phyloP scores from a whole-genome alignment of 2,113 vertebrate species.

The Montifringilla adamsi region DNA sequence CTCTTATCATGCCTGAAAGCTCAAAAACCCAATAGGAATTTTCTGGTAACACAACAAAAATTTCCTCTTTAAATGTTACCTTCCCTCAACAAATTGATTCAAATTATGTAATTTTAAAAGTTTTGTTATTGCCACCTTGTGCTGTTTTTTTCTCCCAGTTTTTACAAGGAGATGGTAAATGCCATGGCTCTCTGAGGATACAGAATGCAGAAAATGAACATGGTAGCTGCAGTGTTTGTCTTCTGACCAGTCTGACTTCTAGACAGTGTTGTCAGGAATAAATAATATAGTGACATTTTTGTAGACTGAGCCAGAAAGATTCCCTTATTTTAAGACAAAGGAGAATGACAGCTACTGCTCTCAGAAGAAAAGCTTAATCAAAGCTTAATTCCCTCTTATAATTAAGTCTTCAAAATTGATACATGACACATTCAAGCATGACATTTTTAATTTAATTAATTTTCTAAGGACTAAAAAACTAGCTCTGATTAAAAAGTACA shows the following conservation, averaged over 20 bases:
- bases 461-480: conserved; percentile 7
- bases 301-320: not conserved
- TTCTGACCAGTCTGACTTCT: not conserved
- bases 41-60: not conserved
- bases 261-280: not conserved
- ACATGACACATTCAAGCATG: conserved; percentile 38
- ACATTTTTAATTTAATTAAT: conserved; percentile 58
- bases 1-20: not conserved
- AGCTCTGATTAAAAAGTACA: not conserved
- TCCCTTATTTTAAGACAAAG: conserved; percentile 36
- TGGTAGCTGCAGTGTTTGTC: not conserved
- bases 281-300: not conserved
- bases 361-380: conserved; percentile 59
- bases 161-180: not conserved
- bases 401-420: conserved; percentile 63
- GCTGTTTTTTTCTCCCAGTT: not conserved
- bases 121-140: not conserved
- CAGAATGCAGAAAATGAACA: not conserved
- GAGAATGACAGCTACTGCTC: not conserved
- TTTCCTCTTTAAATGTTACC: not conserved
- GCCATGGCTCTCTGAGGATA: not conserved
- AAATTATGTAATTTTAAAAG: not conserved
- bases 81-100: not conserved
- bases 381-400: conserved; percentile 51
- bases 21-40: not conserved